phyloP scores from a whole-genome alignment of 2,113 vertebrate species.

The Lanius collurio region DNA sequence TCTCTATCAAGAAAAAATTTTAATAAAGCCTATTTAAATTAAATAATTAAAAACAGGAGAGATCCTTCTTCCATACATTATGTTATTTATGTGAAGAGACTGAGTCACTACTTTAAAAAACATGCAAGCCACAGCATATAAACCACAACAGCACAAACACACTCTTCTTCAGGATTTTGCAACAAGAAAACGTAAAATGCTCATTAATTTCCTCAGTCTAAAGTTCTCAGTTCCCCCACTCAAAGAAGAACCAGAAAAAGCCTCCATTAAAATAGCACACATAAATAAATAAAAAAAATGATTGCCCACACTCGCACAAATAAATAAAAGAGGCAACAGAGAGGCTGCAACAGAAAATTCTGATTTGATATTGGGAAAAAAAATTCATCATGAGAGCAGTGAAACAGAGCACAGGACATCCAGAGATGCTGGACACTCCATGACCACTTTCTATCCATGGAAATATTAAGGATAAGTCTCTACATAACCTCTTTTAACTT shows the following conservation, averaged over 20 bases:
- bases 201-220: not conserved
- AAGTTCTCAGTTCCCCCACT: not conserved
- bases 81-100: not conserved
- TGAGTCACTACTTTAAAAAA: not conserved
- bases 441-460: not conserved
- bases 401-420: not conserved
- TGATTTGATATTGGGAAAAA: not conserved
- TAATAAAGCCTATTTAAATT: not conserved
- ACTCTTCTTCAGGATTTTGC: not conserved
- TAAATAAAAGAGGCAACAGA: not conserved
- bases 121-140: not conserved
- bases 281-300: not conserved
- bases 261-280: not conserved
- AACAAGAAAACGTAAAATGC: not conserved
- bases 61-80: not conserved
- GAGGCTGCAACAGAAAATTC: not conserved
- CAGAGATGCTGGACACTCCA: not conserved
- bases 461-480: not conserved
- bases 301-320: not conserved
- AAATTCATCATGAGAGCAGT: not conserved
- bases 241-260: not conserved
- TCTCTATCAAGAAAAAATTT: not conserved
- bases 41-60: not conserved
- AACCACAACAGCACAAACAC: not conserved
- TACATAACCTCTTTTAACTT: not conserved